Conservation (phyloP, 2,113 vertebrate genomes). For the Mohoua ochrocephala region DNA sequence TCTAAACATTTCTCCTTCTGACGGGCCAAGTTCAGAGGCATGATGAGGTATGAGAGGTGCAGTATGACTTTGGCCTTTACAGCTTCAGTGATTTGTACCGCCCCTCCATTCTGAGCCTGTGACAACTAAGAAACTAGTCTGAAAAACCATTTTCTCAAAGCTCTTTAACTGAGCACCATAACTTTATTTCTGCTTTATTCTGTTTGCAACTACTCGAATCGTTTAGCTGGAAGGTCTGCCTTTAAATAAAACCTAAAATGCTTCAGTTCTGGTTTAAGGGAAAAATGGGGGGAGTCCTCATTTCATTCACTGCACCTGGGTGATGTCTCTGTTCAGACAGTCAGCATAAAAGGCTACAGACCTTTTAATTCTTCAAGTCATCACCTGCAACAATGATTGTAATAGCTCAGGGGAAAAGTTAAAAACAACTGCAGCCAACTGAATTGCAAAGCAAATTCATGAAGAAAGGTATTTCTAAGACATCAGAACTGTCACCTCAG, state of each 20-base stretch:
- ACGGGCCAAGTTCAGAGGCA: background rate
- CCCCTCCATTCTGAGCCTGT: background rate
- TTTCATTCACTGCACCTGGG: background rate
- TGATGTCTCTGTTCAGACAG: background rate
- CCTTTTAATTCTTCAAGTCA: background rate
- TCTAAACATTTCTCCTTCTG: background rate
- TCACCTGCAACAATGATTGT: background rate
- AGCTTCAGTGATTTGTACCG: background rate
- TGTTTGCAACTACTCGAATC: background rate
- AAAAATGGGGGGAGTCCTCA: background rate
- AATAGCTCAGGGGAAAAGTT: background rate
- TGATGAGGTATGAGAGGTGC: background rate
- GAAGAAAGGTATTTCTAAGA: background rate
- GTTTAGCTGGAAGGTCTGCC: background rate
- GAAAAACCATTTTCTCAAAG: background rate
- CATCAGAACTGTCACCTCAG: background rate
- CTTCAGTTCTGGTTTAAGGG: background rate
- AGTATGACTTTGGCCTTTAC: background rate
- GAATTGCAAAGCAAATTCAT: conserved; percentile 22
- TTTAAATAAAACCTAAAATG: background rate
- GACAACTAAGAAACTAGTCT: background rate
- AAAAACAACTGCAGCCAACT: background rate
- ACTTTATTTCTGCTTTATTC: background rate
- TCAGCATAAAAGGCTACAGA: background rate
- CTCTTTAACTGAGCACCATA: background rate